These are phyloP conservation scores for Actinia equina DNA, from an alignment of 64 coral and sea anemone genomes.

Conservation along the genomic window DNA sequence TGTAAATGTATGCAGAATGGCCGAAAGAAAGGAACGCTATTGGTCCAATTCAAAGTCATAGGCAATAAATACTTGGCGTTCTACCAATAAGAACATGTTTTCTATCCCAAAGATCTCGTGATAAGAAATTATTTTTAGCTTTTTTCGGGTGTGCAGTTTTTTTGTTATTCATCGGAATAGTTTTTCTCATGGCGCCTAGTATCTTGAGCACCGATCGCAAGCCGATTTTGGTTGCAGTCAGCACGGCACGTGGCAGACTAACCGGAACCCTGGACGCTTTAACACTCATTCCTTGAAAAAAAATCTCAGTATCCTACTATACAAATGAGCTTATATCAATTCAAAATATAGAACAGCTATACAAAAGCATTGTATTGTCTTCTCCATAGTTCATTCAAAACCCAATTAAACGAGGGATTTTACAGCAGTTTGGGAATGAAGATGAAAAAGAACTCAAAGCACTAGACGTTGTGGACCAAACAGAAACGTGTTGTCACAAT, in stretches of 20 bases:
- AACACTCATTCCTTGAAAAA: not conserved
- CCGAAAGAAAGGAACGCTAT: not conserved
- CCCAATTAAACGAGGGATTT: slow-evolving; percentile 17
- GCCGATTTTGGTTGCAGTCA: not conserved
- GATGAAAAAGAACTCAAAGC: not conserved
- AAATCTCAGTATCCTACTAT: slow-evolving; percentile 6
- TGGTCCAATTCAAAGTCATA: not conserved
- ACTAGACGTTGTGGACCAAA: not conserved
- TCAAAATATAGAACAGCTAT: not conserved
- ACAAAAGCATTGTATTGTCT: slow-evolving; percentile 19
- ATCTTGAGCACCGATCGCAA: not conserved
- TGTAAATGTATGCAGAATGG: not conserved
- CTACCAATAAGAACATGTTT: slow-evolving; percentile 26
- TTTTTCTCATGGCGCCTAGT: not conserved
- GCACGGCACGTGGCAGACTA: not conserved
- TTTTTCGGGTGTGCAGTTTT: not conserved
- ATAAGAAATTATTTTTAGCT: not conserved
- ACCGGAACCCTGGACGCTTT: not conserved
- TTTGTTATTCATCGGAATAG: not conserved
- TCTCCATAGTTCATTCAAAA: not conserved
- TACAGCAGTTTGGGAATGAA: slow-evolving; percentile 2
- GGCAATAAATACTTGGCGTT: slow-evolving; percentile 2
- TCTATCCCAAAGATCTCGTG: slow-evolving; percentile 3
- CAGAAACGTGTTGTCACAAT: slow-evolving; percentile 50
- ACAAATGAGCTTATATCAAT: slow-evolving; percentile 9